phyloP scores from a whole-genome alignment of 2,888 invertebrate genomes.

The Blastobasis adustella region DNA sequence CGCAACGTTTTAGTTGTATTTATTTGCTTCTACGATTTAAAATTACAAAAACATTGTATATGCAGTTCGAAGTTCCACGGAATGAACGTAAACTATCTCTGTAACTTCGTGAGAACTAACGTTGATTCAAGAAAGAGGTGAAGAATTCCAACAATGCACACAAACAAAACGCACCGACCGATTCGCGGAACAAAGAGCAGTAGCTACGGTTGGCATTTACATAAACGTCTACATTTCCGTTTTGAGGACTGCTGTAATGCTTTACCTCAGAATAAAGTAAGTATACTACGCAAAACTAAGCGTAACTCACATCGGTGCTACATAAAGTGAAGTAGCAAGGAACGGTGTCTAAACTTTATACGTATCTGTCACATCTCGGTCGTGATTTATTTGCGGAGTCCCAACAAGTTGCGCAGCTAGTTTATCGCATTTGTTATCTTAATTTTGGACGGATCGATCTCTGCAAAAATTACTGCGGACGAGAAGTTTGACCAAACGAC shows the following conservation, averaged over 20 bases:
- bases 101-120: no score
- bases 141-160: neutral
- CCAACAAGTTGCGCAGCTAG: slow-evolving; percentile 14
- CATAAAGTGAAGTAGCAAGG: slow-evolving; percentile 35
- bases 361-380: slow-evolving; percentile 35
- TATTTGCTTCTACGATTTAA: no score
- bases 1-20: no score
- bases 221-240: no score
- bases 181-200: no score
- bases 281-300: slow-evolving; percentile 4
- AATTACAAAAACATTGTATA: no score
- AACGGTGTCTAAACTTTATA: slow-evolving; percentile 21
- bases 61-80: no score
- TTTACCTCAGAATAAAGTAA: neutral
- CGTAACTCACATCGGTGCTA: slow-evolving; percentile 40
- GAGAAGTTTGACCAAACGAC: neutral
- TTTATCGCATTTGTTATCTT: slow-evolving; percentile 17
- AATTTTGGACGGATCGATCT: slow-evolving; percentile 13
- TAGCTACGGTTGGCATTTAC: no score
- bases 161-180: slow-evolving; percentile 27
- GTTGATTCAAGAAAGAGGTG: no score
- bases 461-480: slow-evolving; percentile 7
- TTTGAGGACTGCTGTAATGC: no score
- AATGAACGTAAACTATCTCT: no score
- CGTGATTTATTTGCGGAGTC: slow-evolving; percentile 39